These are phyloP conservation scores for Coelopa frigida DNA, from an alignment of 1,140 invertebrate genomes.

Conservation along the genomic window DNA sequence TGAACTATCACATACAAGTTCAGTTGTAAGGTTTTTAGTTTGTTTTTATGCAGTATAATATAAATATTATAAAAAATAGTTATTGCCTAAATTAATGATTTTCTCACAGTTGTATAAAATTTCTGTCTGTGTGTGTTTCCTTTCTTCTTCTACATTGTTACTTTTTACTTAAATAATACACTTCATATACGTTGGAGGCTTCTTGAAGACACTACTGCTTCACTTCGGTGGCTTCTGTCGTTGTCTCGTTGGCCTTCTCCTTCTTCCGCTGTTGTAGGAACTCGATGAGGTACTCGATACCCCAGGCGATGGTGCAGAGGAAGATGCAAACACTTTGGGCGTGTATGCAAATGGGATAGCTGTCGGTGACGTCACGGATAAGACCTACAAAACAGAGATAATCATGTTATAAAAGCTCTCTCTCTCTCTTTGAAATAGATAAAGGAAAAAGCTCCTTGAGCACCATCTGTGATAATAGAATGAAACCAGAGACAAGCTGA, in stretches of 20 bases:
- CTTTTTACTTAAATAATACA: too few relatives aligned
- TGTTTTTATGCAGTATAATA: too few relatives aligned
- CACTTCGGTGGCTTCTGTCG: too few relatives aligned
- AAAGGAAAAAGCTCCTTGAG: too few relatives aligned
- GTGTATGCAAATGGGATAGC: constrained; percentile 63
- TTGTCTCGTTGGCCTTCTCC: constrained; percentile 13
- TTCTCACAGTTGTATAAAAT: constrained; percentile 4
- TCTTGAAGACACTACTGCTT: too few relatives aligned
- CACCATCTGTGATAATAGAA: too few relatives aligned
- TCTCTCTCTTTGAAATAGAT: not conserved
- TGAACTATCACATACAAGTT: constrained; percentile 44
- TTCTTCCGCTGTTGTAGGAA: constrained; percentile 7
- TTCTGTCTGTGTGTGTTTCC: constrained; percentile 27
- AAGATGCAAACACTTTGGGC: constrained; percentile 61
- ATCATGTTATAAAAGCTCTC: not conserved
- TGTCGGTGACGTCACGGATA: constrained; percentile 59
- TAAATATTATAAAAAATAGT: too few relatives aligned
- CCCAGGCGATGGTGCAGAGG: constrained; percentile 59
- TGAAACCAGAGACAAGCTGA: too few relatives aligned
- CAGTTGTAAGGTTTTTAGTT: constrained; percentile 16
- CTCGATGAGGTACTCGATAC: constrained; percentile 54
- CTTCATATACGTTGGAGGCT: too few relatives aligned
- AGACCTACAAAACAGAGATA: constrained; percentile 48
- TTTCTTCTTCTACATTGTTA: too few relatives aligned
- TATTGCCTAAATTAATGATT: too few relatives aligned